These are phyloP conservation scores for Epinephelus fuscoguttatus DNA, from an alignment of 2,113 vertebrate species.

Conservation along the genomic window DNA sequence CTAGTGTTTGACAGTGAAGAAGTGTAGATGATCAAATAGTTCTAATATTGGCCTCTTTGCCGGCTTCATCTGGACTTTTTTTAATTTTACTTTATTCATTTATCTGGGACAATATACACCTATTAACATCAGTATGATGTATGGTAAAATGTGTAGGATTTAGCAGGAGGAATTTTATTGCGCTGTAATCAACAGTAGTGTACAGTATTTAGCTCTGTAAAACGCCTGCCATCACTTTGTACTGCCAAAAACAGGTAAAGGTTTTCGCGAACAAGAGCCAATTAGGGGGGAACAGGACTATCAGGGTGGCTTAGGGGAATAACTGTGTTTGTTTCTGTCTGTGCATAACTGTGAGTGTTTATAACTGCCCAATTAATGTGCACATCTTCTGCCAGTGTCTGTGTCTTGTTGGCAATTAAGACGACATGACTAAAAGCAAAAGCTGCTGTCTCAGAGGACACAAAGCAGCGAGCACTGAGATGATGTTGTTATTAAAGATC, in stretches of 20 bases:
- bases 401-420: constrained; percentile 50
- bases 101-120: neutral
- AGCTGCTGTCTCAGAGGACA: constrained; percentile 29
- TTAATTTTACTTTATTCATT: neutral
- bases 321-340: constrained; percentile 29
- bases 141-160: constrained; percentile 3
- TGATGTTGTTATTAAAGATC: constrained; percentile 49
- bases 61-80: neutral
- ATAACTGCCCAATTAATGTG: constrained; percentile 51
- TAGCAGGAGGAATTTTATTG: neutral
- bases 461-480: neutral
- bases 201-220: neutral
- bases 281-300: constrained; percentile 28
- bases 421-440: constrained; percentile 43
- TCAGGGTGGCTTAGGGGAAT: constrained; percentile 3
- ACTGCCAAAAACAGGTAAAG: constrained; percentile 18
- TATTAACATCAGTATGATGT: neutral
- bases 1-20: neutral
- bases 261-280: constrained; percentile 12
- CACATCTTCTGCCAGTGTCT: constrained; percentile 38
- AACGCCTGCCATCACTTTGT: constrained; percentile 1
- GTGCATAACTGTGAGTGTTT: constrained; percentile 25
- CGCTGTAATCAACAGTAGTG: neutral
- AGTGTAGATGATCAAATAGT: constrained; percentile 1
- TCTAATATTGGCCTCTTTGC: neutral